Conservation (phyloP, 2,888 invertebrate species). For the Dysmachus trigonus region DNA sequence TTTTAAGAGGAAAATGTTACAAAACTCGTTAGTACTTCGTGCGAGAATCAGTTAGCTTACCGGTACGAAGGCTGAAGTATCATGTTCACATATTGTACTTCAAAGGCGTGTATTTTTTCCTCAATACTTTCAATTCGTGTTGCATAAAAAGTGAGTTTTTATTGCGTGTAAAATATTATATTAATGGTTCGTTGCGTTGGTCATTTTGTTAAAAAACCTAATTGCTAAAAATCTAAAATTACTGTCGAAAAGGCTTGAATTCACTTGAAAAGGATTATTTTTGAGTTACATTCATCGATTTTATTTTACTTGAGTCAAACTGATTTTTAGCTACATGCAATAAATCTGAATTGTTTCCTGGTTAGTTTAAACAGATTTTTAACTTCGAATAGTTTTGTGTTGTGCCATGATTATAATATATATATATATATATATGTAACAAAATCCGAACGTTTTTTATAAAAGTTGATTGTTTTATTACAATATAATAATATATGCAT, state of each 20-base stretch:
- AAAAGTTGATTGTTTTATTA: neutral
- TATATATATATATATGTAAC: too few species aligned
- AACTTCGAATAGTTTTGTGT: neutral
- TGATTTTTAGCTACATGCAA: neutral
- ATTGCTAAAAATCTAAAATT: neutral
- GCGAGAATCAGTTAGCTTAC: neutral
- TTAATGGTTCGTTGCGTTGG: neutral
- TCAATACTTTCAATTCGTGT: neutral
- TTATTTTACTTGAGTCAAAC: neutral
- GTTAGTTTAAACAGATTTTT: neutral
- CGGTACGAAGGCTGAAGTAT: neutral
- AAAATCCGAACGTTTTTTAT: too few species aligned
- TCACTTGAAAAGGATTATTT: neutral
- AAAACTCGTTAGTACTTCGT: neutral
- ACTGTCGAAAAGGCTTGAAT: neutral
- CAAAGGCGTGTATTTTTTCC: neutral
- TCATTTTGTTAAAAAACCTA: neutral
- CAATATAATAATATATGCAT: neutral
- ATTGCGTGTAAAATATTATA: neutral
- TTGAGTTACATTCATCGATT: neutral
- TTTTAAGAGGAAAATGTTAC: neutral
- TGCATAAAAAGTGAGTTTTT: neutral
- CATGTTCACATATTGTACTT: neutral
- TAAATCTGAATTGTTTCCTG: neutral
- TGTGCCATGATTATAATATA: neutral